A percentile compares a stretch with the other conserved stretches of the same genome.
phyloP scores from a whole-genome alignment of 1,140 invertebrate genomes.

The Eupeodes corollae region DNA sequence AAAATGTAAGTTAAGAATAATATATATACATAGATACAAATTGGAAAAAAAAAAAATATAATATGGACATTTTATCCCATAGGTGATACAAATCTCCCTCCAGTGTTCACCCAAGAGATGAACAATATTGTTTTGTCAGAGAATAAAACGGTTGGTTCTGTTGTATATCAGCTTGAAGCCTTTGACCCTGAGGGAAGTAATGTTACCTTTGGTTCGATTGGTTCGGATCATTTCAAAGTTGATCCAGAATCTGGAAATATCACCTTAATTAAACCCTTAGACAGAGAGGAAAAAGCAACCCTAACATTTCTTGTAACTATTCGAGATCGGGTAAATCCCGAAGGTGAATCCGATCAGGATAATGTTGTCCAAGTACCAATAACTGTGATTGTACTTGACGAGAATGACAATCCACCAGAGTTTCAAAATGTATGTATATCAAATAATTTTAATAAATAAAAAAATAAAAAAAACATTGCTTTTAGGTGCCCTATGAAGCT shows the following conservation, averaged over 20 bases:
- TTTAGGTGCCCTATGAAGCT: slow-evolving; percentile 64
- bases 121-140: slow-evolving; percentile 64
- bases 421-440: slow-evolving; percentile 58
- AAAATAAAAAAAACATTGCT: too few relatives aligned
- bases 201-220: slow-evolving; percentile 60
- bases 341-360: slow-evolving; percentile 49
- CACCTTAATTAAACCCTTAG: slow-evolving; percentile 61
- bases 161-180: slow-evolving; percentile 65
- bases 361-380: slow-evolving; percentile 68
- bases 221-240: slow-evolving; percentile 68
- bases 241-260: slow-evolving; percentile 66
- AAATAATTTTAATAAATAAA: not conserved
- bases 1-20: too few relatives aligned
- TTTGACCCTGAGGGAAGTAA: slow-evolving; percentile 63
- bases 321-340: slow-evolving; percentile 50
- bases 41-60: too few relatives aligned
- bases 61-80: not conserved
- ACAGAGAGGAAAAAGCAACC: slow-evolving; percentile 61
- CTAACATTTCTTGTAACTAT: slow-evolving; percentile 28
- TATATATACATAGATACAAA: too few relatives aligned
- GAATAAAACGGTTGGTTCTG: slow-evolving; percentile 60
- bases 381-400: slow-evolving; percentile 72
- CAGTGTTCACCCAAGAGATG: slow-evolving; percentile 57
- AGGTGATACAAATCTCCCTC: slow-evolving; percentile 46
- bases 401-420: slow-evolving; percentile 77